These are phyloP conservation scores for Pachymerium ferrugineum DNA, from an alignment of 2,888 invertebrate genomes.

Conservation along the genomic window DNA sequence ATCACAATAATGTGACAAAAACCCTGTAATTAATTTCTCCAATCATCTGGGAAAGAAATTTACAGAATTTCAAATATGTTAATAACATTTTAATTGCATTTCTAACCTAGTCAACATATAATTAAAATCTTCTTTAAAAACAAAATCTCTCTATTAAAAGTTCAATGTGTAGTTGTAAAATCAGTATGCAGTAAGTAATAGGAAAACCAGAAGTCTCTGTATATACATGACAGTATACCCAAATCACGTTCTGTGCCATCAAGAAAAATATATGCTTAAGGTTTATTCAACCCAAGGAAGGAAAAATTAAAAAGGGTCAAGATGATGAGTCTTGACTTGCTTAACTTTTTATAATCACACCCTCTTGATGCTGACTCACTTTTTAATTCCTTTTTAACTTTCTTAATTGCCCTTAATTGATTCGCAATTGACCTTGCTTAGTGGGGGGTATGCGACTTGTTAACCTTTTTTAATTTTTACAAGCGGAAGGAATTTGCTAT, in stretches of 20 bases:
- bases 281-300: neutral
- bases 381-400: neutral
- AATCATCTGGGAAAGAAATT: too few relatives aligned
- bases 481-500: too few relatives aligned
- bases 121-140: neutral
- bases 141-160: neutral
- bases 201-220: neutral
- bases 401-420: neutral
- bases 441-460: too few relatives aligned
- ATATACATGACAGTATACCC: neutral
- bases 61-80: too few relatives aligned
- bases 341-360: neutral
- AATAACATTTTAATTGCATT: neutral
- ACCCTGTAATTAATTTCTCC: too few relatives aligned
- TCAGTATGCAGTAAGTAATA: neutral
- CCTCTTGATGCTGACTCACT: neutral
- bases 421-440: neutral
- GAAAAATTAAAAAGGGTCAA: neutral
- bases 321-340: neutral
- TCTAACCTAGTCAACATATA: too few relatives aligned
- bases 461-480: too few relatives aligned
- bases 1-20: too few relatives aligned
- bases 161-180: neutral
- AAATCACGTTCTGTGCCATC: neutral
- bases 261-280: neutral